These are phyloP conservation scores for Eledone cirrhosa DNA, from an alignment of 2,888 invertebrate species.

Conservation along the genomic window DNA sequence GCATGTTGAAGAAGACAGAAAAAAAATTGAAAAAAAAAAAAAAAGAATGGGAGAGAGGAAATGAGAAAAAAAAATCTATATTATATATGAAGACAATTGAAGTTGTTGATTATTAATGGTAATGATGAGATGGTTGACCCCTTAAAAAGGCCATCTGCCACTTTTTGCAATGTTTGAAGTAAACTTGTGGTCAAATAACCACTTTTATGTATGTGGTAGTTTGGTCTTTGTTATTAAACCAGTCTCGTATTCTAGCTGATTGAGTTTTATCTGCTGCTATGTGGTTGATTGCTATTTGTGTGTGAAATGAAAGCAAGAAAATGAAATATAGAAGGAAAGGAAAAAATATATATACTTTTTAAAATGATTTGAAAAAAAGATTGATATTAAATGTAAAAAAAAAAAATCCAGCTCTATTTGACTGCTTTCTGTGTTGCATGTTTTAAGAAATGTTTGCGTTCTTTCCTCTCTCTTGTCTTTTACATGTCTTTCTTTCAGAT, in stretches of 20 bases:
- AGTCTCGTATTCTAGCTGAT: constrained; percentile 26
- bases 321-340: too few species aligned
- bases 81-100: background rate
- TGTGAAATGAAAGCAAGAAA: too few species aligned
- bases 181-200: background rate
- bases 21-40: constrained; percentile 10
- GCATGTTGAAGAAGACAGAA: background rate
- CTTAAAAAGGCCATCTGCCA: background rate
- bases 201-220: constrained; percentile 26
- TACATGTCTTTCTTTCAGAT: too few species aligned
- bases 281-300: too few species aligned
- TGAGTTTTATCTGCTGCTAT: constrained; percentile 5
- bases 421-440: too few species aligned
- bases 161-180: constrained; percentile 7
- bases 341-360: too few species aligned
- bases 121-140: too few species aligned
- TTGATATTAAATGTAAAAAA: too few species aligned
- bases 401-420: too few species aligned
- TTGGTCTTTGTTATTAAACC: constrained; percentile 25
- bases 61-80: background rate
- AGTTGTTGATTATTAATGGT: background rate
- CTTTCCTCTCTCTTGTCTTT: too few species aligned
- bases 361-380: too few species aligned
- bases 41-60: background rate
- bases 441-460: too few species aligned